Conservation (phyloP, 2,888 invertebrate species). For the Cinara cedri region DNA sequence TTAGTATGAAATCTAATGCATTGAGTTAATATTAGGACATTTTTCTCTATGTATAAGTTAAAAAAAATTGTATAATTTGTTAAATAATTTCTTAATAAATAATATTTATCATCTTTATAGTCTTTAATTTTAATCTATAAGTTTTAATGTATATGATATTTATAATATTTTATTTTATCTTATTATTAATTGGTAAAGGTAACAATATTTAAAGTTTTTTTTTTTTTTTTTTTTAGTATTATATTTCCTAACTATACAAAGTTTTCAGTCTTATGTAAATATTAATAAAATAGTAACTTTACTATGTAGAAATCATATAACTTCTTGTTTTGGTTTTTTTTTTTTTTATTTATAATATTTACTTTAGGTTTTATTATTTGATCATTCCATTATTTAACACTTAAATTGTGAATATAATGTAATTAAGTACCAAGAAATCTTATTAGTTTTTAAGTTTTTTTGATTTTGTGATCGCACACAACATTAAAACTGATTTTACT, state of each 20-base stretch:
- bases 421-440: slow-evolving; percentile 27
- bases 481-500: slow-evolving; percentile 34
- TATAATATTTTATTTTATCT: slow-evolving; percentile 23
- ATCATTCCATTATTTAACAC: slow-evolving; percentile 38
- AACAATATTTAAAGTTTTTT: slow-evolving; percentile 33
- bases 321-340: slow-evolving; percentile 63
- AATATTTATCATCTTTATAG: slow-evolving; percentile 31
- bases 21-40: slow-evolving; percentile 27
- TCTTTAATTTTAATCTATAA: slow-evolving; percentile 35
- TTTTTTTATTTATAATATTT: slow-evolving; percentile 23
- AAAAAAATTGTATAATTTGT: slow-evolving; percentile 37
- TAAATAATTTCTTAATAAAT: slow-evolving; percentile 29
- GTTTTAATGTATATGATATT: slow-evolving; percentile 48
- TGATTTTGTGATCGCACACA: slow-evolving; percentile 54
- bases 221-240: slow-evolving; percentile 44
- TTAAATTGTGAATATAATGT: slow-evolving; percentile 25
- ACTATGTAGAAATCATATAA: slow-evolving; percentile 42
- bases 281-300: slow-evolving; percentile 36
- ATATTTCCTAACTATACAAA: slow-evolving; percentile 23
- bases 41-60: slow-evolving; percentile 45
- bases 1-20: slow-evolving; percentile 18
- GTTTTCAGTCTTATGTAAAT: slow-evolving; percentile 43
- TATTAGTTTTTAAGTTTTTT: slow-evolving; percentile 32
- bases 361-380: slow-evolving; percentile 29
- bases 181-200: slow-evolving; percentile 54